phyloP scores from a whole-genome alignment of 1,140 invertebrate species.

The Calephelis virginiensis region DNA sequence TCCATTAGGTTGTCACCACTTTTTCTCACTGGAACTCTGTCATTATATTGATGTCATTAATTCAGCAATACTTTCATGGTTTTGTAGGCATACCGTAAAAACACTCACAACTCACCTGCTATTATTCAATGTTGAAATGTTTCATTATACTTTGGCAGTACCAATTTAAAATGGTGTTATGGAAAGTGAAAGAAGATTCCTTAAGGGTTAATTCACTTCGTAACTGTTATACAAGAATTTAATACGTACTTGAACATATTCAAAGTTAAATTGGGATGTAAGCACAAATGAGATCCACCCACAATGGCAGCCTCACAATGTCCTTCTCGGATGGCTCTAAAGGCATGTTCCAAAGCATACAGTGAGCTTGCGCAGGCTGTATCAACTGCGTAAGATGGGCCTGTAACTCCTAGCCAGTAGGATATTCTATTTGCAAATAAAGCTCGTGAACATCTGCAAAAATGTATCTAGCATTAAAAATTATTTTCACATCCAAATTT shows the following conservation, averaged over 20 bases:
- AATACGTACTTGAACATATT: conserved; percentile 84
- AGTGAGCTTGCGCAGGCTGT: conserved; percentile 94
- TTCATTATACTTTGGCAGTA: no score
- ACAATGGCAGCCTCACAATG: conserved; percentile 92
- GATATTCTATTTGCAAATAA: conserved; percentile 96
- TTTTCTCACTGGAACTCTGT: no score
- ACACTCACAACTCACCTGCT: no score
- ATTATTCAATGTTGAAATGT: no score
- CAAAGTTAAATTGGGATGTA: conserved; percentile 90
- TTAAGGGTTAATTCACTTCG: no score
- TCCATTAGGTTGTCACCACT: no score
- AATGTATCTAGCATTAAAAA: not conserved
- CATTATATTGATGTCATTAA: no score
- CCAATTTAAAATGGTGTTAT: no score
- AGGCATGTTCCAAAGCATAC: conserved; percentile 90
- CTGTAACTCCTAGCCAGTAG: conserved; percentile 83
- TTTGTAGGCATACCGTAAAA: no score
- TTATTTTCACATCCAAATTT: not conserved
- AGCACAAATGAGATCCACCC: conserved; percentile 88
- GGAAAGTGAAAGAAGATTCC: no score
- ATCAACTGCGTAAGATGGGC: conserved; percentile 91
- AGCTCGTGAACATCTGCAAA: conserved; percentile 86
- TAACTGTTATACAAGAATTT: no score
- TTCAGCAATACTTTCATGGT: no score
- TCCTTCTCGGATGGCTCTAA: conserved; percentile 86